Percentiles rank a stretch among this genome's conserved stretches.
Evolutionary conservation across 2,888 invertebrate genomes (phyloP).

Genomic region (Tridacna gigas): DNA sequence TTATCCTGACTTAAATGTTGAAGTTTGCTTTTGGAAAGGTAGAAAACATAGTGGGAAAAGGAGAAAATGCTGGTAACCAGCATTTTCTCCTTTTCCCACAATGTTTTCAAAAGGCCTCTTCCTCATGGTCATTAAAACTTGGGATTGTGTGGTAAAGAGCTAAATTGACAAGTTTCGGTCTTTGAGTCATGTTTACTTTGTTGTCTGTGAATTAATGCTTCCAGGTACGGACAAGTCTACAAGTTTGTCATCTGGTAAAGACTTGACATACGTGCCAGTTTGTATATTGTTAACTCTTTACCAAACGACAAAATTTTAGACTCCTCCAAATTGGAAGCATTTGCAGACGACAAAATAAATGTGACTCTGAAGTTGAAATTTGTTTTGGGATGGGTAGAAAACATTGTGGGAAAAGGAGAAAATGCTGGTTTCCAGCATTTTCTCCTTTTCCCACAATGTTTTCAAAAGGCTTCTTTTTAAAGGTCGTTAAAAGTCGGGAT

Average conservation of each 20-base stretch:
- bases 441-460: too few relatives aligned
- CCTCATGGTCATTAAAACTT: too few relatives aligned
- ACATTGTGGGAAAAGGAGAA: background rate
- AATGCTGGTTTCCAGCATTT: background rate
- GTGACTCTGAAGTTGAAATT: background rate
- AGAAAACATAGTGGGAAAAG: too few relatives aligned
- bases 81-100: slow-evolving; percentile 4
- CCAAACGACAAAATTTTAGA: background rate
- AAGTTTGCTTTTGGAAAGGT: too few relatives aligned
- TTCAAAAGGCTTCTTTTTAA: too few relatives aligned
- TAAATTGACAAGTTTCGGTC: background rate
- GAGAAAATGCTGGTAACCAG: slow-evolving; percentile 14
- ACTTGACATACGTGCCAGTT: background rate
- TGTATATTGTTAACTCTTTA: background rate
- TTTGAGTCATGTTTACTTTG: background rate
- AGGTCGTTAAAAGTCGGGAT: too few relatives aligned
- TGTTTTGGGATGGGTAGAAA: background rate
- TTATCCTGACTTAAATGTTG: too few relatives aligned
- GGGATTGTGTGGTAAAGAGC: too few relatives aligned
- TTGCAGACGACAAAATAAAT: background rate
- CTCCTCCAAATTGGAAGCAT: background rate
- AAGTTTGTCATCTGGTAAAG: background rate
- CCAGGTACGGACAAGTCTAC: background rate
- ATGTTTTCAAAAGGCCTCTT: too few relatives aligned
- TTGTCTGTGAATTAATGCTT: background rate